Evolutionary conservation across 1,140 invertebrate species (phyloP), one percentile per base, ranked within the genome.

Genomic region (Drosophila equinoxialis): DNA sequence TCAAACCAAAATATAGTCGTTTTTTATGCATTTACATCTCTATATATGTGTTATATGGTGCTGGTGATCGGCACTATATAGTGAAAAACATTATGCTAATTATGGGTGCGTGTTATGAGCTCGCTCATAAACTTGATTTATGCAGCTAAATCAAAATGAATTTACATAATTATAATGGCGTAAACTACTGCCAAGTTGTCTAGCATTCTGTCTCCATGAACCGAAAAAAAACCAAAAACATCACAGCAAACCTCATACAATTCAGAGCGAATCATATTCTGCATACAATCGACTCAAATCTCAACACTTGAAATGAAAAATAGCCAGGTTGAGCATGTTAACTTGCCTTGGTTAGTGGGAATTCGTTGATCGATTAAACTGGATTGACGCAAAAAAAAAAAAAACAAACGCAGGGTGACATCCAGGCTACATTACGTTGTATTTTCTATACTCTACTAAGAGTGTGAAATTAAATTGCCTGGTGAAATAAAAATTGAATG

Each of bases 91-190:
- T 74, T 87, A 87, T 87, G 83, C 30, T 63, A 87, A 87, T 89
- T 45, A 7, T 74, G 79, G 68, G 68, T 41, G 55, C 75, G 68
- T 30, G 30, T 68, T 71, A 79, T 59, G 51, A 68, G 66, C 63
- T 33, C 45, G 66, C 69, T 71, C 79, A 77, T 71, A 71, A 82
- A 69, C 68, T 67, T 87, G 82, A 86, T 86, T 77, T 74, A 86
- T 74, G 33, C 72, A 63, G 11, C 68, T 66, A 78, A 65, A 74
- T 77, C 76, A 72, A 55, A 35, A 13, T 13, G 10, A 23, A 89
- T 87, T 89, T 78, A 77, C 84, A 87, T 84, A 89, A 84, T 84
- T 89, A 87, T 89, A 84, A 75, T 78, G 77, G 71, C 65, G 76
- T 67, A 68, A 73, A 77, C 61, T 35, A 80, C 73, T 79, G 83